Evolutionary conservation across 2,888 invertebrate species (phyloP).

Genomic region (Spatulosminthurus flaviceps): DNA sequence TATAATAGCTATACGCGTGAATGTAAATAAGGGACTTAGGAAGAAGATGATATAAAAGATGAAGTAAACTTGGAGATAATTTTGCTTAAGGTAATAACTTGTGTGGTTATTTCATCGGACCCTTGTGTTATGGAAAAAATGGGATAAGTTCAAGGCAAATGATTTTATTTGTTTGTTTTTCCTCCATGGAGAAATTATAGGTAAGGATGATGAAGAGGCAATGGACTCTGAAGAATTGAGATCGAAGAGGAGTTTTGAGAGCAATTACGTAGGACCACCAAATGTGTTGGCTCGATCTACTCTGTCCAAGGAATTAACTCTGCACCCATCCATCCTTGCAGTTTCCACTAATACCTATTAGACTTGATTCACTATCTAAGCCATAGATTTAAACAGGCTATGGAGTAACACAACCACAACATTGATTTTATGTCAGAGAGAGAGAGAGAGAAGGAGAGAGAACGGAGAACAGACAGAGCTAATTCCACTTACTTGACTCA

Average conservation of each 20-base stretch:
- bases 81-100: too few relatives aligned
- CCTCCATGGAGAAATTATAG: constrained; percentile 36
- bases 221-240: constrained; percentile 42
- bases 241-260: constrained; percentile 42
- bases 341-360: neutral
- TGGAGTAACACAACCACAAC: constrained; percentile 1
- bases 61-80: too few relatives aligned
- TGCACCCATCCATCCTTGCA: constrained; percentile 4
- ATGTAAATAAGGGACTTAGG: too few relatives aligned
- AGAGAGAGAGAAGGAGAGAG: too few relatives aligned
- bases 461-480: too few relatives aligned
- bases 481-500: constrained; percentile 6
- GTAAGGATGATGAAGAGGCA: constrained; percentile 42
- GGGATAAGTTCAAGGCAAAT: neutral
- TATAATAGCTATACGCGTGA: too few relatives aligned
- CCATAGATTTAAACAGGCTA: neutral
- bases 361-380: neutral
- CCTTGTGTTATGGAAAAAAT: neutral
- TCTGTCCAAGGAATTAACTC: neutral
- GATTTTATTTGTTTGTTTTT: constrained; percentile 2
- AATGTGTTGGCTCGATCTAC: constrained; percentile 43
- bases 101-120: too few relatives aligned
- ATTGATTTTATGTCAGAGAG: constrained; percentile 18
- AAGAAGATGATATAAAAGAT: too few relatives aligned
- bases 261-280: constrained; percentile 56